Evolutionary conservation across 2,797 vertebrate species (phyloP), one percentile per base, ranked within the genome.

Genomic region (Sternarchorhynchus goeldii): DNA sequence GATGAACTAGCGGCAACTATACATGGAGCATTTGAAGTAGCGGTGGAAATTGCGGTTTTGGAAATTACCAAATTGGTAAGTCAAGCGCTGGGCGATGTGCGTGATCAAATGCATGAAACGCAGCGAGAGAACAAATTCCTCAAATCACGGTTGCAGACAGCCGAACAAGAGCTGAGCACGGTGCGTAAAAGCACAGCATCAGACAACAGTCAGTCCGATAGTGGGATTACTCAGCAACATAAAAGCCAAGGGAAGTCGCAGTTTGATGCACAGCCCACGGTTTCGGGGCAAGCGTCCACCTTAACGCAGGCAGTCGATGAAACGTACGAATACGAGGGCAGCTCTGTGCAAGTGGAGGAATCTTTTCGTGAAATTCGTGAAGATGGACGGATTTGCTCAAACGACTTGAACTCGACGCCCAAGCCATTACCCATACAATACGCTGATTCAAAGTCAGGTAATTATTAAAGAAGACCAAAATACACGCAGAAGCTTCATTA

Each of bases 11-110:
- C 88, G 0, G 87, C 89, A 0, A 90, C 90, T 0, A 90, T 93
- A 6, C 91, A 89, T 0, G 87, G 88, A 4, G 92, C 92, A 0
- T 91, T 93, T 64, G 89, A 92, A 5, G 90, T 91, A 76, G 93
- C 92, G 0, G 88, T 93, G 70, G 89, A 93, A 80, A 87, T 93
- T 31, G 90, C 90, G 0, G 88, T 92, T 0, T 74, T 88, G 3
- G 89, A 93, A 83, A 87, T 93, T 71, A 88, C 83, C 2, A 88
- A 88, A 53, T 82, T 93, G 1, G 76, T 92, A 0, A 77, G 84
- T 31, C 86, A 87, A 74, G 86, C 87, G 0, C 76, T 90, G 0
- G 86, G 81, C 1, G 87, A 88, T 29, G 67, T 83, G 1, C 87
- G 82, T 1, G 88, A 88, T 0, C 87, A 89, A 57, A 87, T 93